Evolutionary conservation across 2,888 invertebrate species (phyloP), one percentile per base, ranked within the genome.

Genomic region (Heliconius sara): DNA sequence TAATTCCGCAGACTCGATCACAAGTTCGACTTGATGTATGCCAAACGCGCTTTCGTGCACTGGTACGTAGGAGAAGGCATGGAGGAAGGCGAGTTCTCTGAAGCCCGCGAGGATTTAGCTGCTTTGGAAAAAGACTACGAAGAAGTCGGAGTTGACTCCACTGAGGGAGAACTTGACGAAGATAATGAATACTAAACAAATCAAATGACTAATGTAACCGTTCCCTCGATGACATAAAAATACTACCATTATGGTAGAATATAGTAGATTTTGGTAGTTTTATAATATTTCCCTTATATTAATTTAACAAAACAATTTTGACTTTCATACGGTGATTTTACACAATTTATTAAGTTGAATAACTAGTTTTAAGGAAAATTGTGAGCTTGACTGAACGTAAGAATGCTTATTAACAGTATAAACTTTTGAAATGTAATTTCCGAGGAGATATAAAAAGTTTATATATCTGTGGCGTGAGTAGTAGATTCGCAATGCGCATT

Each of bases 11-110:
- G 98, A 86, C 95, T 99, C 81, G 98, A 99, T 93, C 98, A 98
- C 92, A 99, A 99, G 91, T 99, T 99, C 91, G 99, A 99, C 93
- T 94, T 99, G 87, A 99, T 99, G 98, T 99, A 98, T 93, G 98
- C 98, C 65, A 99, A 99, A 93, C 96, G 99, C 82, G 99, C 99
- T 6, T 99, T 99, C 91, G 98, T 99, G 27, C 99, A 99, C 93
- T 99, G 99, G 99, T 97, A 98, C 89, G 97, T 97, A 0, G 97
- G 97, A 10, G 98, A 98, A 90, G 98, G 98, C 83, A 98, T 98
- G 97, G 97, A 97, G 88, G 98, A 98, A 90, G 97, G 97, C 70
- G 97, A 99, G 91, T 98, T 98, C 92, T 96, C 97, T 0, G 98
- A 98, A 87, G 98, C 98, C 0, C 96, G 98, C 9, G 98, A 98